Percentiles rank a stretch among this genome's conserved stretches.
Evolutionary conservation across 2,113 vertebrate species (phyloP).

Genomic region (Sebastes schlegelii): DNA sequence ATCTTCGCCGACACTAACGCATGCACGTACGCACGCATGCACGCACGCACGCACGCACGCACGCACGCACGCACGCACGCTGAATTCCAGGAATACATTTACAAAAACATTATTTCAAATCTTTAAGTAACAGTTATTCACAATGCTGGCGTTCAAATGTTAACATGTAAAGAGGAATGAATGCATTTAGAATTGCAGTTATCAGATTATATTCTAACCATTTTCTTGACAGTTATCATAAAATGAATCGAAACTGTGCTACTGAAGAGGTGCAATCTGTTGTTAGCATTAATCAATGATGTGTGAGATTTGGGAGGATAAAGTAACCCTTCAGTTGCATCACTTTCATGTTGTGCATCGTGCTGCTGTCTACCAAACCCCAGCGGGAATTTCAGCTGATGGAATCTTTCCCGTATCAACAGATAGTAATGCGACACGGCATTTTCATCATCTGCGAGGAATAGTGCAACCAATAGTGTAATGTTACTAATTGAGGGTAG

Average conservation of each 20-base stretch:
- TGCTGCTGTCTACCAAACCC: not conserved
- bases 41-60: too few relatives aligned
- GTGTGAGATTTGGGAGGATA: not conserved
- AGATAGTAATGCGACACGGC: not conserved
- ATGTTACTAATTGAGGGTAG: not conserved
- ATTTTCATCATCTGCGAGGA: conserved; percentile 23
- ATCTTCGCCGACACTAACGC: not conserved
- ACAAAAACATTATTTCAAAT: not conserved
- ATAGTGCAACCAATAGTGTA: not conserved
- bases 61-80: too few relatives aligned
- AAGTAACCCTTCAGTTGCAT: not conserved
- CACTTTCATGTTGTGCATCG: not conserved
- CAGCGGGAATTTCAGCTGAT: not conserved
- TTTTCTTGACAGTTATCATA: not conserved
- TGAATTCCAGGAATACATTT: not conserved
- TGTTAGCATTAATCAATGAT: not conserved
- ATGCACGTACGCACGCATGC: too few relatives aligned
- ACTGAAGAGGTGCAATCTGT: not conserved
- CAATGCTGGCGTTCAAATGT: too few relatives aligned
- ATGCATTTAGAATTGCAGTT: not conserved
- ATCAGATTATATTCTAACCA: not conserved
- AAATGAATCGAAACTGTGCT: not conserved
- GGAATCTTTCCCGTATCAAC: not conserved
- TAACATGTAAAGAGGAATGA: not conserved
- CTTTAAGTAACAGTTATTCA: not conserved